Conservation (phyloP, 2,113 vertebrate species). For the Symphodus melops region DNA sequence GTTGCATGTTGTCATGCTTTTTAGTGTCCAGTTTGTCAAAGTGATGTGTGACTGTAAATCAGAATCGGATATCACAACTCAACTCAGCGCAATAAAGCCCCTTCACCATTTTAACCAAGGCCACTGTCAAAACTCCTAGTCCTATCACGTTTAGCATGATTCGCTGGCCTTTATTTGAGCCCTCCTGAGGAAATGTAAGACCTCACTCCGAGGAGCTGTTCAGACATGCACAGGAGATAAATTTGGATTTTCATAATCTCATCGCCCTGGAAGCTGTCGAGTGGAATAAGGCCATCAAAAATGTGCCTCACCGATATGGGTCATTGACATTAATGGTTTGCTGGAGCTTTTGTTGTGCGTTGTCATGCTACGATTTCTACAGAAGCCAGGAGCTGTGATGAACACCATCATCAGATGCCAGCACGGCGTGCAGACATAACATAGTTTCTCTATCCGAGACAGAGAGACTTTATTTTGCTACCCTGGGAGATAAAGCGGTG, state of each 20-base stretch:
- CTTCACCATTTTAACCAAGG: neutral
- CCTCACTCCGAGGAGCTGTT: conserved; percentile 35
- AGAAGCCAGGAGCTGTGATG: conserved; percentile 12
- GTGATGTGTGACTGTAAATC: conserved; percentile 1
- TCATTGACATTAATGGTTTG: conserved; percentile 44
- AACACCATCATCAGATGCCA: conserved; percentile 45
- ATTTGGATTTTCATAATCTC: conserved; percentile 68
- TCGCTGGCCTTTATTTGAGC: conserved; percentile 2
- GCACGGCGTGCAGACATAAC: conserved; percentile 22
- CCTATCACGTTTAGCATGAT: conserved; percentile 10
- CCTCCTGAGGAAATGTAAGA: conserved; percentile 39
- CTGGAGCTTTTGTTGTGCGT: neutral
- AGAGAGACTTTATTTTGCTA: conserved; percentile 6
- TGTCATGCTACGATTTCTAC: neutral
- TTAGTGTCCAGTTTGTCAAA: too few relatives aligned
- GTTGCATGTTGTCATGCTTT: too few relatives aligned
- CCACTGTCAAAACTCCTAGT: neutral
- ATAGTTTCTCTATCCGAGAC: conserved; percentile 31
- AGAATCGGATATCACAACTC: neutral
- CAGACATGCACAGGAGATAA: conserved; percentile 42
- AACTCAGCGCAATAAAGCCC: neutral
- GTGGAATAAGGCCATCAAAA: conserved; percentile 60
- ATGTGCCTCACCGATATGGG: conserved; percentile 34
- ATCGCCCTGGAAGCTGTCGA: conserved; percentile 43
- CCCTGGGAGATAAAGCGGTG: conserved; percentile 11